Evolutionary conservation across 1,140 invertebrate genomes (phyloP), one percentile per base, ranked within the genome.

Genomic region (Drosophila lacertosa): DNA sequence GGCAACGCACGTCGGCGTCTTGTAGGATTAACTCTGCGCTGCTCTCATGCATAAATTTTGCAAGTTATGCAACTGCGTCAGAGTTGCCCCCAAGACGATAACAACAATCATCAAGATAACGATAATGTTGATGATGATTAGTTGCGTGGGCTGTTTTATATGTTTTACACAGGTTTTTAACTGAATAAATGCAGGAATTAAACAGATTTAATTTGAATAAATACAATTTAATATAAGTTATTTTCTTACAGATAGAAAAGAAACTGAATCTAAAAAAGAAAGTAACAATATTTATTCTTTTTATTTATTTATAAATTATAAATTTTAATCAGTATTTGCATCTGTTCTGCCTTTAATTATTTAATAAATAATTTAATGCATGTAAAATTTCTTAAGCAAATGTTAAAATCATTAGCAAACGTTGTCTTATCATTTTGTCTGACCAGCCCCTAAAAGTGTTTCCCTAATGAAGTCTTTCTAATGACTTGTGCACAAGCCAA

Each of bases 21-120:
- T 60, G 64, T 62, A 60, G 78, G 78, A 82, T 82, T 82, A 82
- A 82, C 78, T 74, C 64, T 64, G 70, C 54, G 70, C 57, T 66
- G 69, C 74, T 83, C 63, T 82, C 78, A 82, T 82, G 78, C 78
- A 82, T 82, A 82, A 82, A 82, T 82, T 82, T 69, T 48, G 78
- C 78, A 82, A 82, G 74, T 77, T 82, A 60, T 79, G 70, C 76
- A 79, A 45, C 39, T 33, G 37, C 33, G 16, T 10, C 44, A 37
- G 51, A 29, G 7, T 39, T 35, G 62, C 20, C 32, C 29, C 26
- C n/a, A n/a, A n/a, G n/a, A 57, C 7, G 18, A 15, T 50, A 33
- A 39, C 57, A 24, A 60, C 10, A 20, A 20, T 40, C 15, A 40
- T 39, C 16, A 24, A 33, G 26, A 20, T 26, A 15, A 48, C 16